A percentile compares a stretch with the other conserved stretches of the same genome.
phyloP scores from a whole-genome alignment of 2,888 invertebrate species.

The Agonopterix subpropinquella region DNA sequence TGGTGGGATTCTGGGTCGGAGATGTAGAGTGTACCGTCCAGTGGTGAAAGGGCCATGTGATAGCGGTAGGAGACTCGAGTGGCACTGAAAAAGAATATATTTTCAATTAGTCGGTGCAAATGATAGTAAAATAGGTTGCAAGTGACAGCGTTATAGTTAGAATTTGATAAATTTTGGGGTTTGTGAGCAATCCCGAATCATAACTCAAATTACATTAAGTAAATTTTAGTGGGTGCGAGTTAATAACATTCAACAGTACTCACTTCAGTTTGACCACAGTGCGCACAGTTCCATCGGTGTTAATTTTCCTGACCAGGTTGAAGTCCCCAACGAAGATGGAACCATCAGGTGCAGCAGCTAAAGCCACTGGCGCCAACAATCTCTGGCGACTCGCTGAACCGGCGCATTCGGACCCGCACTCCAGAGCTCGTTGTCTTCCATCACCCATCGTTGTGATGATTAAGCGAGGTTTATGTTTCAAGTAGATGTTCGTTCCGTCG shows the following conservation, averaged over 20 bases:
- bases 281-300: constrained; percentile 87
- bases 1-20: constrained; percentile 97
- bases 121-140: too few relatives aligned
- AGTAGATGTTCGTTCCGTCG: constrained; percentile 95
- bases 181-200: too few relatives aligned
- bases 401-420: constrained; percentile 80
- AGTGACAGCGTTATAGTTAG: too few relatives aligned
- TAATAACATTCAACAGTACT: constrained; percentile 42
- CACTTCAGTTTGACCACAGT: constrained; percentile 89
- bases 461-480: constrained; percentile 94
- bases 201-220: not conserved
- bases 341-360: constrained; percentile 94
- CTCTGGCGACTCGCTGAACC: constrained; percentile 87
- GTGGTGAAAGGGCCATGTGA: constrained; percentile 96
- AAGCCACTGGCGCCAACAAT: constrained; percentile 92
- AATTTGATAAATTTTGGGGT: too few relatives aligned
- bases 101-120: too few relatives aligned
- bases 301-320: constrained; percentile 91
- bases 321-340: constrained; percentile 97
- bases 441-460: constrained; percentile 95
- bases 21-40: constrained; percentile 95
- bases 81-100: constrained; percentile 76
- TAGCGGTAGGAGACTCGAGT: constrained; percentile 97
- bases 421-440: constrained; percentile 90
- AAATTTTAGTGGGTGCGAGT: not conserved